Base-by-base conservation (phyloP, 2,797 vertebrate genomes). In the Sylvilagus floridanus region DNA sequence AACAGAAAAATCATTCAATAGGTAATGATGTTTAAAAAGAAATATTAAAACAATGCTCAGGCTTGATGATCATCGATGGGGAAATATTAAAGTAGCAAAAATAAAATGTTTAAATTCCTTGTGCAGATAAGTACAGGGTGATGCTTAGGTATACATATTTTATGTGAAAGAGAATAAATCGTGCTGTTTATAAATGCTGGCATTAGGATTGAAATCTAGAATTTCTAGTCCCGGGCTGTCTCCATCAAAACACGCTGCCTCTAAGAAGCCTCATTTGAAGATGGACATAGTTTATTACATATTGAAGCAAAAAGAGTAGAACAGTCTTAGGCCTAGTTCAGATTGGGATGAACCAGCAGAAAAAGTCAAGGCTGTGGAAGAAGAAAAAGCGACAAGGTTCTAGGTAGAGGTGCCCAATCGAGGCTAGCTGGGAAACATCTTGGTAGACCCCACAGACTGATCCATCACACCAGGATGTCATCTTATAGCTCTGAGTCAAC, bases 31-130 rank as follows among this genome's bases (percentile, higher is more conserved):
- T 82, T 94, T 78, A 30, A 65, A 77, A 84, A 94, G 16, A 88
- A 92, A n/a, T 69, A 32, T 8, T 68, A 84, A 35, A 78, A 95
- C n/a, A 81, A 42, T 63, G 19, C 32, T 72, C 60, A 60, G n/a
- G 37, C 57, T 66, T 28, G 9, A 37, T 54, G 19, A 4, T 7
- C 57, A 83, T 82, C 19, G n/a, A 8, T 62, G 4, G 93, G 30
- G 50, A 90, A 77, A 94, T 26, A 77, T 30, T 16, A 89, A 93
- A 88, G 12, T 57, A 71, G 17, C 26, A 90, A 91, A 95, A 81
- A 50, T 81, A 52, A 65, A 91, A 42, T 66, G 16, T 78, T 47
- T 66, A 79, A 57, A 65, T 65, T 52, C 8, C 60, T 35, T 24
- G 30, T 17, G 2, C 19, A 68, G 78, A 50, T 50, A 63, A 91